phyloP scores from a whole-genome alignment of 2,888 invertebrate species.

The Drosophila parthenogenetica region DNA sequence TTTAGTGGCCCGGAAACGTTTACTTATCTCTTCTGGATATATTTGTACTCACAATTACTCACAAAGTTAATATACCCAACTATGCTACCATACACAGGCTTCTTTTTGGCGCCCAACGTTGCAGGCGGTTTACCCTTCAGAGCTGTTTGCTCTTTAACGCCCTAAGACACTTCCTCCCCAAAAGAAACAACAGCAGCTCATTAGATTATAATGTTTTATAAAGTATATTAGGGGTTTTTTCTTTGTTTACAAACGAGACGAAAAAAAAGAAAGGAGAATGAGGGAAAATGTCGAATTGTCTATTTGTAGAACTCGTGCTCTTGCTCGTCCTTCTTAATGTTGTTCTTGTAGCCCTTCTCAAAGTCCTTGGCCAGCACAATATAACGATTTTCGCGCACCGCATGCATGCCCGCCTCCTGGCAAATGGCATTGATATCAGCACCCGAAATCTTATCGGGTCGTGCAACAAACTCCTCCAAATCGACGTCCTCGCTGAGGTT shows the following conservation, averaged over 20 bases:
- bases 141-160: no score
- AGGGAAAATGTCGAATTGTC: slow-evolving; percentile 1
- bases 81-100: no score
- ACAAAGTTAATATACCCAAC: no score
- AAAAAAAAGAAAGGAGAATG: background rate
- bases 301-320: slow-evolving; percentile 99
- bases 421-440: slow-evolving; percentile 99
- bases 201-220: slow-evolving; percentile 13
- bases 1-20: no score
- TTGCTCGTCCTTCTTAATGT: slow-evolving; percentile 98
- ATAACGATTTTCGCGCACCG: slow-evolving; percentile 98
- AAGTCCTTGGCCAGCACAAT: slow-evolving; percentile 99
- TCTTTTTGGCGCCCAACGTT: no score
- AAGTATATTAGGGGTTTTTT: slow-evolving; percentile 10
- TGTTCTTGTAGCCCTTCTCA: slow-evolving; percentile 99
- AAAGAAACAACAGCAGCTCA: background rate
- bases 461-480: slow-evolving; percentile 98
- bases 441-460: slow-evolving; percentile 99
- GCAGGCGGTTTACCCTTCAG: no score
- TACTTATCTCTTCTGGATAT: no score
- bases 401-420: slow-evolving; percentile 99
- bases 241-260: slow-evolving; percentile 39
- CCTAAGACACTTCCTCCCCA: background rate
- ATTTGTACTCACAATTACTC: no score
- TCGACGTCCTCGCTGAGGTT: slow-evolving; percentile 99